A percentile compares a stretch with the other conserved stretches of the same genome.
Conservation (phyloP, 2,888 invertebrate species). For the Apocheima hispidaria region DNA sequence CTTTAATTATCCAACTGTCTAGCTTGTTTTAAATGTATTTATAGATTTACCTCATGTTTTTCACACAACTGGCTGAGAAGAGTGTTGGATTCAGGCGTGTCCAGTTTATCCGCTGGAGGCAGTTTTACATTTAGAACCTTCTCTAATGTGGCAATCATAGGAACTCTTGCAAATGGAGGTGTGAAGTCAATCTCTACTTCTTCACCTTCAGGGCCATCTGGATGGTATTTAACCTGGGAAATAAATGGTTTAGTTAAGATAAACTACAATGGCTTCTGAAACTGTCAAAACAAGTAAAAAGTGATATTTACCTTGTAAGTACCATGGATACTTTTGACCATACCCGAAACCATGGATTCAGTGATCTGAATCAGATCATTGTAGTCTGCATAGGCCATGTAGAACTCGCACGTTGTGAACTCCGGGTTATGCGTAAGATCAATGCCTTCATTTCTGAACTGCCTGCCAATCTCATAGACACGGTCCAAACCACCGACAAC, state of each 20-base stretch:
- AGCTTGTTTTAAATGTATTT: not conserved
- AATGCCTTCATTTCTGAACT: conserved; percentile 99
- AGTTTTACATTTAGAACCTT: conserved; percentile 91
- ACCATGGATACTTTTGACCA: conserved; percentile 97
- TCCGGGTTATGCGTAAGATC: conserved; percentile 99
- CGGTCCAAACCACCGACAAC: conserved; percentile 99
- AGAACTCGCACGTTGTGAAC: conserved; percentile 99
- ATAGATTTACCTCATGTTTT: conserved; percentile 85
- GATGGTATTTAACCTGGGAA: conserved; percentile 91
- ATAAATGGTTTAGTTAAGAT: not conserved
- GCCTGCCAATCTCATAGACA: conserved; percentile 95
- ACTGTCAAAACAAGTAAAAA: not conserved
- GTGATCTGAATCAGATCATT: conserved; percentile 97
- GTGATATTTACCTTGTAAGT: conserved; percentile 90
- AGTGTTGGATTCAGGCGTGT: conserved; percentile 89
- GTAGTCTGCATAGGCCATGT: conserved; percentile 99
- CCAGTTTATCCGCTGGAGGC: conserved; percentile 89
- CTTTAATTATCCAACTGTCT: too few relatives aligned
- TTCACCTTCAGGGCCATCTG: conserved; percentile 94
- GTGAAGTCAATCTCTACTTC: conserved; percentile 97
- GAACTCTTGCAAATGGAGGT: conserved; percentile 96
- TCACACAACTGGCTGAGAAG: conserved; percentile 93
- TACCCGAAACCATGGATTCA: conserved; percentile 96
- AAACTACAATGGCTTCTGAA: not conserved
- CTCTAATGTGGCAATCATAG: conserved; percentile 97